Evolutionary conservation across 2,113 vertebrate species (phyloP).

Genomic region (Phylloscopus trochilus): DNA sequence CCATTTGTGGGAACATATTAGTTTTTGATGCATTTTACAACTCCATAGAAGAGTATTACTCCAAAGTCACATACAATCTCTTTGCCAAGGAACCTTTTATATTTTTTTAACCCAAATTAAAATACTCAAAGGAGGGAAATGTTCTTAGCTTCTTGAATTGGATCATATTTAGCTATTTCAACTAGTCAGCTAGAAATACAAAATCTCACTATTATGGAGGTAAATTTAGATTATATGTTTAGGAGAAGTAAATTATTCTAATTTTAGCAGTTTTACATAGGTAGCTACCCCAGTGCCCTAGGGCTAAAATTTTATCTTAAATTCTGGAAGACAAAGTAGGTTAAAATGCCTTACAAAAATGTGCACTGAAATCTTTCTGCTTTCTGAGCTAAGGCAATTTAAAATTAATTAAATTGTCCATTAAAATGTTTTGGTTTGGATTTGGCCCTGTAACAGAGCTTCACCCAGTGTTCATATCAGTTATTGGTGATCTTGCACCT

Average conservation of each 20-base stretch:
- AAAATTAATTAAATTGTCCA: background rate
- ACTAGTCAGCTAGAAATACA: background rate
- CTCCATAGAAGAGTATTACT: background rate
- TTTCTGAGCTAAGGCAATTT: background rate
- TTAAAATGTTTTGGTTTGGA: background rate
- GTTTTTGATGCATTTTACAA: background rate
- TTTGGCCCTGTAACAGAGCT: background rate
- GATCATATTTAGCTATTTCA: background rate
- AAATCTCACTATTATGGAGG: background rate
- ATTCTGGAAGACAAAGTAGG: background rate
- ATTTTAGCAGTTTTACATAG: background rate
- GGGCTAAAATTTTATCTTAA: background rate
- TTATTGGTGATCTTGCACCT: background rate
- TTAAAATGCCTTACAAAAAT: background rate
- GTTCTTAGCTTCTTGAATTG: background rate
- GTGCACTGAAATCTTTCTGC: background rate
- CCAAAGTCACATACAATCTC: background rate
- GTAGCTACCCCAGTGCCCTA: background rate
- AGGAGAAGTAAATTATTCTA: background rate
- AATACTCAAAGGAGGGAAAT: background rate
- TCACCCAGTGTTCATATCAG: background rate
- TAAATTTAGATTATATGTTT: background rate
- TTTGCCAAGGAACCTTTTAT: background rate
- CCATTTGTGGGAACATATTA: background rate
- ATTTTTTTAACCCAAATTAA: background rate